A percentile compares a stretch with the other conserved stretches of the same genome.
Conservation (phyloP, 2,797 vertebrate genomes). For the Podargus strigoides region DNA sequence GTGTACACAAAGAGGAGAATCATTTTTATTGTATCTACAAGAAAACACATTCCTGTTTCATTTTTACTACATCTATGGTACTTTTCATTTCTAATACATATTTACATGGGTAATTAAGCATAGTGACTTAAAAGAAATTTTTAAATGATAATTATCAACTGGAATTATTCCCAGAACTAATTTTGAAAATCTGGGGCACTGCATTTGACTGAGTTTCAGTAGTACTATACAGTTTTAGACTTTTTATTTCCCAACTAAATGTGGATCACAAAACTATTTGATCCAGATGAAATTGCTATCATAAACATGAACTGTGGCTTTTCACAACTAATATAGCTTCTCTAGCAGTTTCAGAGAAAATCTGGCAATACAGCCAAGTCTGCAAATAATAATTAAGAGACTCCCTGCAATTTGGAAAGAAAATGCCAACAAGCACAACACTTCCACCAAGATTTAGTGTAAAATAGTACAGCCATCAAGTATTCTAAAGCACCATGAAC, state of each 20-base stretch:
- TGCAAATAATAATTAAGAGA: not conserved
- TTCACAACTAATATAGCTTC: not conserved
- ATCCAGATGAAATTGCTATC: constrained; percentile 13
- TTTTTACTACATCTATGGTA: not conserved
- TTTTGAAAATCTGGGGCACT: constrained; percentile 23
- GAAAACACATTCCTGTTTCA: not conserved
- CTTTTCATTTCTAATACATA: constrained; percentile 38
- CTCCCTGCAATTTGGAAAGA: not conserved
- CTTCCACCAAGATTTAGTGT: not conserved
- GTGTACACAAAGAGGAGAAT: not conserved
- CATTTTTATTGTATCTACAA: not conserved
- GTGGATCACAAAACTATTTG: not conserved
- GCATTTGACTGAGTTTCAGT: constrained; percentile 14
- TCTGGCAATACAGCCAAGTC: not conserved
- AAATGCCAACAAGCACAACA: not conserved
- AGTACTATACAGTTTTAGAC: not conserved
- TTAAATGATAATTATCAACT: constrained; percentile 49
- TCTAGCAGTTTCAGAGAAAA: not conserved
- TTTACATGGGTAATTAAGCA: constrained; percentile 66
- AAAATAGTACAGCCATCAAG: not conserved
- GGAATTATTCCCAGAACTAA: constrained; percentile 62
- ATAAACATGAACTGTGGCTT: constrained; percentile 21
- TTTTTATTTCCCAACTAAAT: not conserved
- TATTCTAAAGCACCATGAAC: not conserved
- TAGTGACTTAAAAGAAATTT: not conserved